Conservation (phyloP, 2,888 invertebrate species). For the Omphaloscelis lunosa region DNA sequence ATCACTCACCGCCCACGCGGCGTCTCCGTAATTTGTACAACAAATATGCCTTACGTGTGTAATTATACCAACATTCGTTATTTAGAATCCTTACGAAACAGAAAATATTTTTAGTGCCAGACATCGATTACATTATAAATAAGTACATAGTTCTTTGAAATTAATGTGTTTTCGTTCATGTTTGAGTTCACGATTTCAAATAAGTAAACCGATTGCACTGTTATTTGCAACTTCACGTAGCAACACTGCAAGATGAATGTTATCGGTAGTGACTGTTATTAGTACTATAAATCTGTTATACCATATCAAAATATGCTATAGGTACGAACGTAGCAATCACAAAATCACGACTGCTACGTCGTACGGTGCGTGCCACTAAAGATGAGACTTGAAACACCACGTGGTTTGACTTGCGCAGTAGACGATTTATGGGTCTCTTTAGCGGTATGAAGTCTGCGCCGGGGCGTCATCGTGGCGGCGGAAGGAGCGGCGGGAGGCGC, state of each 20-base stretch:
- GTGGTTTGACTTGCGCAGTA: no score
- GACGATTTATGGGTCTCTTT: no score
- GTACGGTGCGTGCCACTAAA: no score
- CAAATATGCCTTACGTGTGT: conserved; percentile 24
- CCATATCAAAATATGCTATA: neutral
- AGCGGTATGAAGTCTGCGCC: no score
- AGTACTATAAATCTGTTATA: no score
- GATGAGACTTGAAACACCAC: no score
- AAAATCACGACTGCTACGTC: neutral
- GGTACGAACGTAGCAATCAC: neutral
- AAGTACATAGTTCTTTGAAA: neutral
- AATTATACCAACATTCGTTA: conserved; percentile 26
- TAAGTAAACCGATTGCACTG: neutral
- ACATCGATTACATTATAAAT: neutral
- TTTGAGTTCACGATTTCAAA: neutral
- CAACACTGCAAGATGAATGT: neutral
- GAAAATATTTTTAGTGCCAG: neutral
- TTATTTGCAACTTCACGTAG: neutral
- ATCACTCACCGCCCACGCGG: conserved; percentile 43
- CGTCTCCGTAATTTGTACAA: conserved; percentile 31
- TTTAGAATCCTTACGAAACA: neutral
- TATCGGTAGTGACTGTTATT: no score
- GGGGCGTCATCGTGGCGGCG: no score
- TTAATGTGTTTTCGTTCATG: neutral
- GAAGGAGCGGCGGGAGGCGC: no score